Base-by-base conservation (phyloP, 2,797 vertebrate genomes). In the Gymnoscopelus braueri region DNA sequence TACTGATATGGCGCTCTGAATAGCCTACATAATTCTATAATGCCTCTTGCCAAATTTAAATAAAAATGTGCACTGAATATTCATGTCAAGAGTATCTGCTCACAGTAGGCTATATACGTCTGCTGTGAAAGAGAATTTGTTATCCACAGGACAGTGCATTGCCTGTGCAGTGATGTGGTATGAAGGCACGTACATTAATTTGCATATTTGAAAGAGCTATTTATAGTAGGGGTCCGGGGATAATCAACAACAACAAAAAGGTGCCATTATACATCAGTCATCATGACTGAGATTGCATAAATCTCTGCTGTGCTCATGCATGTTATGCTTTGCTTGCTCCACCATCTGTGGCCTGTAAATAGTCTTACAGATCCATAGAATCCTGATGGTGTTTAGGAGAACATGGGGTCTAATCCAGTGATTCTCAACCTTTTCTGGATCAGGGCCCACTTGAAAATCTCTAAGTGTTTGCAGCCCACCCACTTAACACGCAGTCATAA, bases 281-380 rank as follows among this genome's bases (percentile, higher is more conserved):
- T 75, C 70, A 65, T 72, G 26, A 63, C 64, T 49, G 72, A 65
- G 48, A 56, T 67, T 60, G 58, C 51, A 51, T 73, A 63, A 69
- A 75, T 75, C 60, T 71, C 69, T 63, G 58, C 67, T 15, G 62
- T 5, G 57, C 55, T 77, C 56, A 53, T 69, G 29, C 60, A 63
- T 55, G 66, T 71, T 67, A 78, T 4, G 47, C 58, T 58, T 54
- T 49, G 69, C 64, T 80, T 77, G 60, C 67, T 73, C 57, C 67
- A 74, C 53, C 65, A 69, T 80, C 71, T 54, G 14, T 14, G 11
- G 65, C 32, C 69, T 53, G 44, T 26, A 49, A 69, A 79, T 69
- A 63, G 47, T 35, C 67, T 19, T 19, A 55, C 35, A 24, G 26
- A 11, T 47, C 39, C 51, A 54, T 15, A 63, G 15, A 81, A 74